Evolutionary conservation across 1,140 invertebrate genomes (phyloP).

Genomic region (Luehdorfia chinensis): DNA sequence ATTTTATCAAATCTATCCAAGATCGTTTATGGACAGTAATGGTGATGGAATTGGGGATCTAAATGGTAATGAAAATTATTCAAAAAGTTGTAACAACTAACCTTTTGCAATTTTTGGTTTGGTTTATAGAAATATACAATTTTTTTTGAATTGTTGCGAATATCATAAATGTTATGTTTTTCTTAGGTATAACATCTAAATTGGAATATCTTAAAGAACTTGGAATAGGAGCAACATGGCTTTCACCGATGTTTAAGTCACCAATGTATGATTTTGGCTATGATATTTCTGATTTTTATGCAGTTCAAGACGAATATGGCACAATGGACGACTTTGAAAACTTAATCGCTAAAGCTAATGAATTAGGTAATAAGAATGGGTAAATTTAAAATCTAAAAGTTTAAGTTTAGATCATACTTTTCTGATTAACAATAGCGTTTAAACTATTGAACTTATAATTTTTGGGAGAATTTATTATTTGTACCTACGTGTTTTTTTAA

Average conservation of each 20-base stretch:
- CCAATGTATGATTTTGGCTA: constrained; percentile 84
- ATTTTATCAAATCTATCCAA: constrained; percentile 88
- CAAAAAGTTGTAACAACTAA: too few species aligned
- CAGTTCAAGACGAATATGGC: constrained; percentile 84
- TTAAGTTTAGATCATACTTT: too few species aligned
- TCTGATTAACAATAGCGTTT: too few species aligned
- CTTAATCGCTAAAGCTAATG: constrained; percentile 79
- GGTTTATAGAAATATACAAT: too few species aligned
- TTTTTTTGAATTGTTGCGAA: too few species aligned
- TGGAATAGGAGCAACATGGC: constrained; percentile 80
- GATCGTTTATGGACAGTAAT: constrained; percentile 86
- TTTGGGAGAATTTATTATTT: too few species aligned
- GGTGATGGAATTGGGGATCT: constrained; percentile 76
- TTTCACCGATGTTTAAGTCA: constrained; percentile 84
- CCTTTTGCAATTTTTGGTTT: not conserved
- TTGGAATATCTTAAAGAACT: constrained; percentile 76
- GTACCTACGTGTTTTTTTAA: too few species aligned
- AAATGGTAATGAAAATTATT: constrained; percentile 38
- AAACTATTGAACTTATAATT: too few species aligned
- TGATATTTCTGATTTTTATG: constrained; percentile 84
- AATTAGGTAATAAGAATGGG: constrained; percentile 52
- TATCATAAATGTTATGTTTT: too few species aligned
- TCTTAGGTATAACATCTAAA: constrained; percentile 69
- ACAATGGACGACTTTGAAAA: constrained; percentile 84
- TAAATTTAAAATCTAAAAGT: too few species aligned